Evolutionary conservation across 2,113 vertebrate species (phyloP), one percentile per base, ranked within the genome.

Genomic region (Corythoichthys haematopterus): DNA sequence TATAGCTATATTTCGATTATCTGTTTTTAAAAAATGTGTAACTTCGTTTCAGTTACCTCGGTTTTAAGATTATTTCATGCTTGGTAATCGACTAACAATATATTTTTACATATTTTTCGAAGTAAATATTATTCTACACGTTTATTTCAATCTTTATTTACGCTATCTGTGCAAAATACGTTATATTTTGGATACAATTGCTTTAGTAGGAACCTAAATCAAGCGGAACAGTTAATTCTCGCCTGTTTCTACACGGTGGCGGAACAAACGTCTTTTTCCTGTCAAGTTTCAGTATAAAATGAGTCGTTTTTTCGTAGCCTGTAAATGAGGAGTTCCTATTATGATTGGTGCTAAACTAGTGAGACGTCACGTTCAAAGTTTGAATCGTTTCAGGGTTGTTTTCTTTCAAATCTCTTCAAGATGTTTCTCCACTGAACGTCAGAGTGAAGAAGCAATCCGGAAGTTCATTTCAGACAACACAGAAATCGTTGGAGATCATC

Each of bases 391-490:
- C 0, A 1, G 47, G 64, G 14, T 50, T 65, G 40, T 52, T 15
- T 65, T 8, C 13, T 9, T 40, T 20, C 36, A 35, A 13, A 3
- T 64, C 2, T 2, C 3, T 10, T 51, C 28, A 37, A 35, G n/a
- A 11, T 20, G 12, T 20, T 0, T 45, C 1, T 72, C 68, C 1
- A 0, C 10, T 13, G 11, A 15, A 38, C 9, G 7, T 33, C 36
- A 15, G 8, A 46, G 88, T 20, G 74, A 91, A 7, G 85, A 86
- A 0, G 75, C 76, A 1, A 70, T 94, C 64, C 89, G 87, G 72
- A 85, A 67, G 0, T 96, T 97, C 78, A 82, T 99, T 71, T 82
- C 87, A 61, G 89, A 94, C 57, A 94, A 97, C 87, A 98, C 96
- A 0, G 93, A 98, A 76, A 76, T 93, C 33, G 90, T 88, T 16